Evolutionary conservation across 2,797 vertebrate genomes (phyloP), one percentile per base, ranked within the genome.

Genomic region (Danio albolineatus): DNA sequence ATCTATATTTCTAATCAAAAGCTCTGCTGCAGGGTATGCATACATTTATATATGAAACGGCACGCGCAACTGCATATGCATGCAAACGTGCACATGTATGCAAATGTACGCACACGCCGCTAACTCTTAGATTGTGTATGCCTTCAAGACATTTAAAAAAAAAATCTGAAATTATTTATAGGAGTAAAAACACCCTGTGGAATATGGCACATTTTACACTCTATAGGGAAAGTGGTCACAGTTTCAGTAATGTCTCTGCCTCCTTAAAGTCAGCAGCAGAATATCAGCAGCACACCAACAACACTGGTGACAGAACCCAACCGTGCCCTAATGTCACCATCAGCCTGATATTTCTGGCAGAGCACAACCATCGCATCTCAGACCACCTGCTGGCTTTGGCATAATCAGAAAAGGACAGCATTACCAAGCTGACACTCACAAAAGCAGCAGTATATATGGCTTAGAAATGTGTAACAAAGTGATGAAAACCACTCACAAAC

Each of bases 1-100:
- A 78, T 83, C 83, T 83, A 73, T 64, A 83, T 84, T 79, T 76
- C 75, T 61, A 78, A 81, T 82, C 72, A 79, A 79, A 65, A 43
- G 66, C 72, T 70, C 53, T 81, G 81, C 62, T 80, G 76, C 71
- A 76, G 82, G 78, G 56, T 65, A 44, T 39, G 62, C 69, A 44
- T 61, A 44, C 59, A 80, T 19, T 54, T 57, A 72, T 73, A 84
- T 61, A 82, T 53, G 82, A 88, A 89, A 65, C 41, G 19, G 73
- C 62, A 78, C 44, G 14, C 17, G 1, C 62, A 43, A 73, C 60
- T 60, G 60, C 10, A 41, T 39, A 12, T 1, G 2, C 56, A 61
- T 0, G 4, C 36, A 46, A 71, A 73, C 28, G 16, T 41, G 76
- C 48, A 51, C 38, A 53, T 28, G 67, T n/a, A 73, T 72, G 60